Conservation (phyloP, 2,888 invertebrate genomes). For the Nycteola revayana region DNA sequence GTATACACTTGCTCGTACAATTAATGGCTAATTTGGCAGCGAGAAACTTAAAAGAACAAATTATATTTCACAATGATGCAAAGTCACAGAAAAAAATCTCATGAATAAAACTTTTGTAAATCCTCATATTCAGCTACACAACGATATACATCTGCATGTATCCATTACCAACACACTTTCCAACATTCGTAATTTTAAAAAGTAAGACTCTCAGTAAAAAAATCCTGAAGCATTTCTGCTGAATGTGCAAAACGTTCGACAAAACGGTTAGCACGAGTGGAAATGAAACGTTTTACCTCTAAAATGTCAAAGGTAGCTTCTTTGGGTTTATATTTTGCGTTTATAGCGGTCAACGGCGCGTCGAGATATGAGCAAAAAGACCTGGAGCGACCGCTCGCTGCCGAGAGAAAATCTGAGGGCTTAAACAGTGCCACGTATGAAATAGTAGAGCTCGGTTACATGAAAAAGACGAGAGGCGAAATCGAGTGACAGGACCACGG, state of each 20-base stretch:
- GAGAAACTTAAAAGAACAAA: too few species aligned
- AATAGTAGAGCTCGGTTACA: slow-evolving; percentile 80
- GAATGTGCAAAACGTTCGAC: slow-evolving; percentile 53
- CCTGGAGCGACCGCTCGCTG: slow-evolving; percentile 61
- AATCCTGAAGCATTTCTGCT: slow-evolving; percentile 40
- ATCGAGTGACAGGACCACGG: slow-evolving; percentile 79
- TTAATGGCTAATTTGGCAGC: too few species aligned
- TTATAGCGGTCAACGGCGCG: slow-evolving; percentile 76
- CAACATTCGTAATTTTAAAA: slow-evolving; percentile 14
- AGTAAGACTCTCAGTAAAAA: slow-evolving; percentile 28
- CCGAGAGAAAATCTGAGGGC: slow-evolving; percentile 80
- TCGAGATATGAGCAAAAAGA: slow-evolving; percentile 73
- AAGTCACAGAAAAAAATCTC: too few species aligned
- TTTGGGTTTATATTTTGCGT: slow-evolving; percentile 81
- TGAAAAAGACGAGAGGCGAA: slow-evolving; percentile 81
- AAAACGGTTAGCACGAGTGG: slow-evolving; percentile 60
- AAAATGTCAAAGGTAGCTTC: slow-evolving; percentile 79
- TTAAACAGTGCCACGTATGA: slow-evolving; percentile 81
- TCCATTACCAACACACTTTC: slow-evolving; percentile 4
- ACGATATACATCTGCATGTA: neutral
- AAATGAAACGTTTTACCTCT: slow-evolving; percentile 74
- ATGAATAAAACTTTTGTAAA: too few species aligned
- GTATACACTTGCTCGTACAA: too few species aligned
- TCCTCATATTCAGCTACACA: too few species aligned
- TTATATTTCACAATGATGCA: too few species aligned